Conservation (phyloP, 2,888 invertebrate genomes). For the Tholera decimalis region DNA sequence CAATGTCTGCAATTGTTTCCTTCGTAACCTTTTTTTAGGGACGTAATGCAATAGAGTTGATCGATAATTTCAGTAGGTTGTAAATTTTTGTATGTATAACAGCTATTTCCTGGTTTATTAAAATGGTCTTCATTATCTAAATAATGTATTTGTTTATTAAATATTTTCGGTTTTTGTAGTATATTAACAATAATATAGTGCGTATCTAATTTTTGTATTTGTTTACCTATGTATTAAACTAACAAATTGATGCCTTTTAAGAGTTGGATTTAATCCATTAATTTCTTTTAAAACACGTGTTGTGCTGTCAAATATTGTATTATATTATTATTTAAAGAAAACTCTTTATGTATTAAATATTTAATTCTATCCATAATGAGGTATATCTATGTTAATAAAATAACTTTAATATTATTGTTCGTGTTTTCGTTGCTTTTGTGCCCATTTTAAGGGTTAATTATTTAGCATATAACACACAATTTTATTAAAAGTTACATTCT, state of each 20-base stretch:
- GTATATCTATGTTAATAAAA: constrained; percentile 44
- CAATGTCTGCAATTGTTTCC: not conserved
- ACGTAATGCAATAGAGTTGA: constrained; percentile 27
- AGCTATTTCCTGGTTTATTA: constrained; percentile 7
- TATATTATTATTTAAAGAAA: constrained; percentile 19
- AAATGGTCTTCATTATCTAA: constrained; percentile 18
- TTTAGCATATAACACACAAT: constrained; percentile 33
- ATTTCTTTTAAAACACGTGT: constrained; percentile 39
- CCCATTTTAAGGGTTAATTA: constrained; percentile 21
- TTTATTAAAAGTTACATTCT: constrained; percentile 48
- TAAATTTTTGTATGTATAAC: constrained; percentile 35
- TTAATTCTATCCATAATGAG: constrained; percentile 26
- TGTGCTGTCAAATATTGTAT: constrained; percentile 46
- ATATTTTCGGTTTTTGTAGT: constrained; percentile 41
- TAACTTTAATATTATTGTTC: constrained; percentile 36
- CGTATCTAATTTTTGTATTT: constrained; percentile 47
- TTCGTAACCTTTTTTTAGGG: not conserved
- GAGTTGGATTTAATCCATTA: constrained; percentile 57
- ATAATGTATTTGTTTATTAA: constrained; percentile 34
- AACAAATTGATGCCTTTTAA: constrained; percentile 53
- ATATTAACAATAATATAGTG: constrained; percentile 48
- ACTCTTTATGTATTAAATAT: constrained; percentile 37
- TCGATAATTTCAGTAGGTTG: constrained; percentile 24
- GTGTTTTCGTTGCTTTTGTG: constrained; percentile 42
- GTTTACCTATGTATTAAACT: constrained; percentile 54